These are phyloP conservation scores for Mirza zaza DNA, from an alignment of 2,113 vertebrate genomes.

Conservation along the genomic window DNA sequence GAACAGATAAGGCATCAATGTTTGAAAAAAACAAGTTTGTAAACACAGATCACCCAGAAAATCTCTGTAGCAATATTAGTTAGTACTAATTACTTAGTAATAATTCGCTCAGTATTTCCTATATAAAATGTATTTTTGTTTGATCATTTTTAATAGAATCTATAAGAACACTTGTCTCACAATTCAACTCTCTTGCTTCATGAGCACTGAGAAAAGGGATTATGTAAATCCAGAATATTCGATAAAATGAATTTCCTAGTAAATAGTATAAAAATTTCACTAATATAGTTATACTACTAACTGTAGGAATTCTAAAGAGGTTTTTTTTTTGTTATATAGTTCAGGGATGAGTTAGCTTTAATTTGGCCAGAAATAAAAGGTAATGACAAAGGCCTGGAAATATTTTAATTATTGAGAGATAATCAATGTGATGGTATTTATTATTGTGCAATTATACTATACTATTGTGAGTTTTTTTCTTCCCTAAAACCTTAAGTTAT, in stretches of 20 bases:
- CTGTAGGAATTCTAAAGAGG: not conserved
- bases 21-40: not conserved
- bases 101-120: not conserved
- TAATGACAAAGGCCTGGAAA: not conserved
- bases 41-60: not conserved
- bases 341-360: not conserved
- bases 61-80: not conserved
- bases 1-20: not conserved
- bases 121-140: not conserved
- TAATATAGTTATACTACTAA: not conserved
- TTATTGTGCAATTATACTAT: not conserved
- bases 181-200: not conserved
- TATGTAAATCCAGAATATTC: not conserved
- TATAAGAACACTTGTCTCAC: not conserved
- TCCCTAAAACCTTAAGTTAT: not conserved
- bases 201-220: not conserved
- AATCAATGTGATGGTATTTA: not conserved
- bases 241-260: not conserved
- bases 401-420: conserved; percentile 15
- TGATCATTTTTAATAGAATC: conserved; percentile 13
- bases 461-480: not conserved
- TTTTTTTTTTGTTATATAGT: not conserved
- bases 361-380: not conserved
- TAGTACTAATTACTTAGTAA: too few relatives aligned
- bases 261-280: not conserved